Percentiles rank a stretch among this genome's conserved stretches.
Conservation (phyloP, 2,888 invertebrate genomes). For the Luffia ferchaultella region DNA sequence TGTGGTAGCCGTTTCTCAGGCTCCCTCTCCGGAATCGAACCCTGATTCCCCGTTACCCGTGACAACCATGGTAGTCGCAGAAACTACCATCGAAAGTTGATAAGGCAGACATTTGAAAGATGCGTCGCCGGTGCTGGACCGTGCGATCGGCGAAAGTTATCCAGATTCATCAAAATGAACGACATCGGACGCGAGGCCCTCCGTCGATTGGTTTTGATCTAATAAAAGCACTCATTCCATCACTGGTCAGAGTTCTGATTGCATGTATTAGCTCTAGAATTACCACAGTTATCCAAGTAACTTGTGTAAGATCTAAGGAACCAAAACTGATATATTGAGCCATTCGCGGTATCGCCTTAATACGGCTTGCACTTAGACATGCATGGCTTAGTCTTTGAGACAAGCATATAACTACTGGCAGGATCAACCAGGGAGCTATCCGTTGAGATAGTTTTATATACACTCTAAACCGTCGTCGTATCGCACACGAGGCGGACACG, state of each 20-base stretch:
- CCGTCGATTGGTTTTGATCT: slow-evolving; percentile 60
- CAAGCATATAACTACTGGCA: slow-evolving; percentile 72
- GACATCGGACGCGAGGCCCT: slow-evolving; percentile 34
- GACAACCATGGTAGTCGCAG: slow-evolving; percentile 72
- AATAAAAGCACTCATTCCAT: slow-evolving; percentile 36
- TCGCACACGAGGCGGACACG: no score
- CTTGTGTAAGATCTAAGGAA: slow-evolving; percentile 55
- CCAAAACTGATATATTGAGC: slow-evolving; percentile 69
- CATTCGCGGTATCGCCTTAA: slow-evolving; percentile 67
- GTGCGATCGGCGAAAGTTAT: slow-evolving; percentile 39
- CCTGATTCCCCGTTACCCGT: slow-evolving; percentile 80
- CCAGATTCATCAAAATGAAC: slow-evolving; percentile 51
- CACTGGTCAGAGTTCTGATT: slow-evolving; percentile 24
- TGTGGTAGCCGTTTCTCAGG: slow-evolving; percentile 76
- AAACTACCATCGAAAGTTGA: slow-evolving; percentile 74
- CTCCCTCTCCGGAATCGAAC: slow-evolving; percentile 78
- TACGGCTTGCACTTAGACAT: slow-evolving; percentile 69
- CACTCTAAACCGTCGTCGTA: no score
- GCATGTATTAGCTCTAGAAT: slow-evolving; percentile 75
- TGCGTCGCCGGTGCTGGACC: slow-evolving; percentile 61
- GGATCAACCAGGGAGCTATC: slow-evolving; percentile 61
- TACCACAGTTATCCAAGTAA: slow-evolving; percentile 69
- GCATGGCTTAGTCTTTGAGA: slow-evolving; percentile 75
- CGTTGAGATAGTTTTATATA: no score
- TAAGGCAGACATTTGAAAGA: slow-evolving; percentile 74